phyloP scores from a whole-genome alignment of 2,888 invertebrate species.

The Tineola bisselliella region DNA sequence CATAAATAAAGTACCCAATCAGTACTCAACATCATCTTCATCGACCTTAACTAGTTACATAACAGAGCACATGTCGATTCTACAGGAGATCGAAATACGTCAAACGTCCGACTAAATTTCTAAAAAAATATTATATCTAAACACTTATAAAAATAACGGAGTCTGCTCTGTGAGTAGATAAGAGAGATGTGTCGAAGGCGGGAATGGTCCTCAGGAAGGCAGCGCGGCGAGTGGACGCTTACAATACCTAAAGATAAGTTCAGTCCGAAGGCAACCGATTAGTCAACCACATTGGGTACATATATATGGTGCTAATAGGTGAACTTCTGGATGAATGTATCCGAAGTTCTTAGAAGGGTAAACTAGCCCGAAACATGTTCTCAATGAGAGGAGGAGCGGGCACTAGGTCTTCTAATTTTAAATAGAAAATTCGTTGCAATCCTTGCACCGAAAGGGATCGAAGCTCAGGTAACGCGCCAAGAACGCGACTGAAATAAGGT shows the following conservation, averaged over 20 bases:
- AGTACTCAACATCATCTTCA: not conserved
- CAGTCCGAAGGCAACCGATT: conserved; percentile 3
- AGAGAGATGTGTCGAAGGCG: conserved; percentile 53
- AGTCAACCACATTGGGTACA: not conserved
- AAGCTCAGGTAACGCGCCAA: conserved; percentile 92
- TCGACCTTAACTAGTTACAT: not conserved
- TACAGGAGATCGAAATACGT: conserved; percentile 60
- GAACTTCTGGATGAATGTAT: not conserved
- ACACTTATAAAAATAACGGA: conserved; percentile 63
- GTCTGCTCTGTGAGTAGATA: conserved; percentile 48
- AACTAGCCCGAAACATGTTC: conserved; percentile 93
- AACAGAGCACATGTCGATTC: conserved; percentile 48
- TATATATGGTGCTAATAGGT: not conserved
- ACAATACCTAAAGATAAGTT: conserved; percentile 7
- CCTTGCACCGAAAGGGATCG: conserved; percentile 93
- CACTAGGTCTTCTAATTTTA: conserved; percentile 91
- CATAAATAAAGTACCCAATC: not conserved
- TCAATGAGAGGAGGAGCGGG: conserved; percentile 93
- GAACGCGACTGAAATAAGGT: conserved; percentile 91
- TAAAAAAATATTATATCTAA: conserved; percentile 58
- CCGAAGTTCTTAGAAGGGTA: conserved; percentile 79
- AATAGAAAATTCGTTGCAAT: conserved; percentile 91
- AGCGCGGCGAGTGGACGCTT: conserved; percentile 18
- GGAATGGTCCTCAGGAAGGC: conserved; percentile 48
- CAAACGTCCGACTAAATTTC: conserved; percentile 43